Base-by-base conservation (phyloP, 2,888 invertebrate genomes). In the Cyrtodaria siliqua region DNA sequence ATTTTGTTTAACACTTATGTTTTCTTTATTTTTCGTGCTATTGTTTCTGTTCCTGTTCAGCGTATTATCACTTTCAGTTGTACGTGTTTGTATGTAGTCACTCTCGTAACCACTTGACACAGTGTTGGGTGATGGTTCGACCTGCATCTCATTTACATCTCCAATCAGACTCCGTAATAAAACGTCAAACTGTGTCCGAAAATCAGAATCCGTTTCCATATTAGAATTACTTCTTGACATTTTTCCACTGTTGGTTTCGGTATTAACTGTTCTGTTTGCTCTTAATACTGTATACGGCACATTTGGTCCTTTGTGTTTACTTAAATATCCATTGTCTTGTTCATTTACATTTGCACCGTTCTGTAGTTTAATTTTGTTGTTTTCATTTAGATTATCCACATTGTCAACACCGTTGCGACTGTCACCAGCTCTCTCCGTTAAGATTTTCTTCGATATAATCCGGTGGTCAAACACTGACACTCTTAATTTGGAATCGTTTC, bases 81-180 rank as follows among this genome's bases (percentile, higher is more conserved):
- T 80, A 29, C 77, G 68, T 38, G 76, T 82, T 61, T 81, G 86
- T 24, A 78, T 62, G 52, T 82, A 84, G 63, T 87, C 87, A 77
- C 86, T 87, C 61, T 87, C 87, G 62, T 87, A 87, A 33, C 87
- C 87, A 53, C 87, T 87, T 2, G 87, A 87, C 14, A 84, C 84
- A 14, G 87, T 84, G 56, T 83, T 79, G 1, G 84, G 84, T 23
- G 86, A 83, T 20, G 84, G 69, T 40, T 83, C 79, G 24, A 80
- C 67, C 27, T 73, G 60, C 73, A 80, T 70, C 49, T 67, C 75
- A 55, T 69, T 66, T 3, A 81, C 81, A 69, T 78, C 77, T 26
- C 75, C 81, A 8, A 75, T 78, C 14, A 81, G 29, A 66, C 70
- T 78, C 26, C 78, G 50, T 42, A 81, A 62, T 27, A 81, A 49